phyloP scores from a whole-genome alignment of 2,888 invertebrate species.

The Muschampia plurimacula region DNA sequence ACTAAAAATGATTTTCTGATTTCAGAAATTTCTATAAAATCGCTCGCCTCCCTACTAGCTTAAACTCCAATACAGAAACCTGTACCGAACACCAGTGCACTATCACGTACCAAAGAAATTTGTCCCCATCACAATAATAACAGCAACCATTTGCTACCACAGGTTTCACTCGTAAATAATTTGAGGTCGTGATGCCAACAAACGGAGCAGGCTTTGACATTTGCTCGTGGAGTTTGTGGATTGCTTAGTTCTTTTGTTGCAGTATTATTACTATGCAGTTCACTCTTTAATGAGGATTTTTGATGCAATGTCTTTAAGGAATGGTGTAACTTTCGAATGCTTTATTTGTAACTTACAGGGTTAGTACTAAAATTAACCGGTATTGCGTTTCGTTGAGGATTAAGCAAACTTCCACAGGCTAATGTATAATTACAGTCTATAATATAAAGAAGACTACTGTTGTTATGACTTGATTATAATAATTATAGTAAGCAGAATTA shows the following conservation, averaged over 20 bases:
- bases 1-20: too few relatives aligned
- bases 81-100: slow-evolving; percentile 23
- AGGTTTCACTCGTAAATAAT: slow-evolving; percentile 56
- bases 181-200: slow-evolving; percentile 58
- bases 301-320: slow-evolving; percentile 1
- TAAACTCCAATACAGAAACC: not conserved
- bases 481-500: too few relatives aligned
- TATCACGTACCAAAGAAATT: slow-evolving; percentile 59
- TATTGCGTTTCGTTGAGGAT: too few relatives aligned
- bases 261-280: not conserved
- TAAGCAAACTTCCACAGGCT: too few relatives aligned
- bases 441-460: too few relatives aligned
- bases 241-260: slow-evolving; percentile 36
- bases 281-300: slow-evolving; percentile 14
- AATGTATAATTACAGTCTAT: too few relatives aligned
- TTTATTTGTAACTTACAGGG: not conserved
- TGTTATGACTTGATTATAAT: too few relatives aligned
- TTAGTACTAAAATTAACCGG: too few relatives aligned
- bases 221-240: slow-evolving; percentile 42
- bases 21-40: too few relatives aligned
- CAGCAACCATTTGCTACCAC: slow-evolving; percentile 61
- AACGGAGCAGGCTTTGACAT: slow-evolving; percentile 49
- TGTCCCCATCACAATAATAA: slow-evolving; percentile 61
- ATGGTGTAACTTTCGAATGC: not conserved
- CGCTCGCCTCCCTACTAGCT: not conserved